Evolutionary conservation across 2,797 vertebrate species (phyloP).

Genomic region (Cercopithecus hamlyni): DNA sequence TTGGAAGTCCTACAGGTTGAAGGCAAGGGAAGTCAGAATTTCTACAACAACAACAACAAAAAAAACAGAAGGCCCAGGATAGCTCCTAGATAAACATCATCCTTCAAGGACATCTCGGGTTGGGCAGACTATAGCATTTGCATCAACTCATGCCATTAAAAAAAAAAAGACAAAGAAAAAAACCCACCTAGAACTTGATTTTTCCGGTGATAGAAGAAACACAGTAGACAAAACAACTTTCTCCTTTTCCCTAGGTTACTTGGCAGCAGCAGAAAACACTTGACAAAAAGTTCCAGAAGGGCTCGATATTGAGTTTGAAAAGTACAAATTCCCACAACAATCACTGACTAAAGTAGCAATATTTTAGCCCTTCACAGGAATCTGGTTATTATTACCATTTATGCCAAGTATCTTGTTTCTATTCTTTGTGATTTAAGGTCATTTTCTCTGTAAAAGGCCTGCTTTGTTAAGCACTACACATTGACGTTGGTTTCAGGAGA

Average conservation of each 20-base stretch:
- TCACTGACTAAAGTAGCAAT: slow-evolving; percentile 66
- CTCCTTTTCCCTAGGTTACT: not conserved
- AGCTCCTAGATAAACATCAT: not conserved
- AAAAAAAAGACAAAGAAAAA: not conserved
- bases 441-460: slow-evolving; percentile 77
- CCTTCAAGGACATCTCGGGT: not conserved
- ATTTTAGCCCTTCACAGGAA: slow-evolving; percentile 64
- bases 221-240: slow-evolving; percentile 35
- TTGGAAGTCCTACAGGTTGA: not conserved
- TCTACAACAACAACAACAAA: not conserved
- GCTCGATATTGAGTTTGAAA: slow-evolving; percentile 63
- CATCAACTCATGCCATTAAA: not conserved
- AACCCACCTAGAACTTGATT: slow-evolving; percentile 42
- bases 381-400: slow-evolving; percentile 74
- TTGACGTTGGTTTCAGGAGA: slow-evolving; percentile 58
- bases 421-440: slow-evolving; percentile 78
- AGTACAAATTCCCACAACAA: slow-evolving; percentile 67
- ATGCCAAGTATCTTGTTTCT: slow-evolving; percentile 76
- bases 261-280: slow-evolving; percentile 55
- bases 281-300: slow-evolving; percentile 64
- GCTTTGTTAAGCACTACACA: slow-evolving; percentile 69
- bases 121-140: not conserved
- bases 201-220: slow-evolving; percentile 34
- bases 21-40: not conserved
- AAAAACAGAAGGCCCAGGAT: not conserved